Evolutionary conservation across 2,113 vertebrate species (phyloP), one percentile per base, ranked within the genome.

Genomic region (Sylvietta virens): DNA sequence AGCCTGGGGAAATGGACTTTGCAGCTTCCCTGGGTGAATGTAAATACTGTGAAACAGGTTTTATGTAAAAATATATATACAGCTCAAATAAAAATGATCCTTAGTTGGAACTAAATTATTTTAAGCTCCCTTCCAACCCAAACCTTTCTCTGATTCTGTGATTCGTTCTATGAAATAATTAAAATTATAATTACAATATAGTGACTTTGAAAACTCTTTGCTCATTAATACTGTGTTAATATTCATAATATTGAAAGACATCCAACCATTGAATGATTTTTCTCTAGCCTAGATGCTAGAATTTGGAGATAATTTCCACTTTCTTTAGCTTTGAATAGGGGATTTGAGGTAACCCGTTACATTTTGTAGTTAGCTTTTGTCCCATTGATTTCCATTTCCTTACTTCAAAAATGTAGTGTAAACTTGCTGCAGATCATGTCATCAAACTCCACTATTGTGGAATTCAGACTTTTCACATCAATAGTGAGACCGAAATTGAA

Each of bases 181-280:
- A 5, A 1, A 76, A 88, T 58, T 42, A 21, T 57, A 62, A 62
- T 26, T 53, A 54, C 40, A 80, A 15, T 20, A 80, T 61, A 85
- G 19, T 82, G 81, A 92, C 67, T 94, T 94, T 50, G 37, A 73
- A 90, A 91, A 72, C 28, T 48, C 61, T 74, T 92, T 88, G 30
- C 83, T 95, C 10, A 1, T 72, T 89, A 45, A 70, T 86, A 35
- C 30, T 77, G 4, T 42, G 54, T 90, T 90, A 76, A 89, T 93
- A 72, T 92, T 94, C 48, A 57, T 77, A 65, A 89, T 79, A 87
- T 65, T 86, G 80, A 94, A 93, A 92, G 72, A 53, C 37, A 72
- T 85, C 76, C 37, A 82, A 76, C 82, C 56, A 45, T 14, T 66
- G 61, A 91, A 92, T 79, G n/a, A 84, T 79, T 94, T 92, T 97